Conservation (phyloP, 2,888 invertebrate genomes). For the Drosophila algonquin region DNA sequence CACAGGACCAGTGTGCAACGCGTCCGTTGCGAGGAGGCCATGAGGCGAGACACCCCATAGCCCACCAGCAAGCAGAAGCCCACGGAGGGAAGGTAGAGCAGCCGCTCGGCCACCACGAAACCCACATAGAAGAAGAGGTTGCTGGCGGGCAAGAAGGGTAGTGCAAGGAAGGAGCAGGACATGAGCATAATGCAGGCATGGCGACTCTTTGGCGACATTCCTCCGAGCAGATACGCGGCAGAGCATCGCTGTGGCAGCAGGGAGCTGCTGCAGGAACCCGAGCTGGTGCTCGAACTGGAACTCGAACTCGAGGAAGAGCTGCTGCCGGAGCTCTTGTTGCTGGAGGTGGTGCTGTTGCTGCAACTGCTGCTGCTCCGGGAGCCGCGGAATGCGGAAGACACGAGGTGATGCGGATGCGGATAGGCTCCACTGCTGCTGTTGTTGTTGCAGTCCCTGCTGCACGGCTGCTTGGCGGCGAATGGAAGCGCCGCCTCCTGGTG, state of each 20-base stretch:
- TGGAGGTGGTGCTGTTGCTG: constrained; percentile 79
- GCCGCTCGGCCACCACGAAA: constrained; percentile 98
- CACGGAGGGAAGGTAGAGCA: constrained; percentile 97
- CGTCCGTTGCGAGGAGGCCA: constrained; percentile 66
- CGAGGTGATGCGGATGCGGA: constrained; percentile 66
- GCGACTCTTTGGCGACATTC: constrained; percentile 54
- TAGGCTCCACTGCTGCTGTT: constrained; percentile 18
- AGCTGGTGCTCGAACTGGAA: constrained; percentile 51
- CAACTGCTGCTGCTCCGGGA: constrained; percentile 83
- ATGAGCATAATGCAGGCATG: constrained; percentile 84
- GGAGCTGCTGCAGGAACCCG: constrained; percentile 70
- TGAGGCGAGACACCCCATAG: constrained; percentile 86
- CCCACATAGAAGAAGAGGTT: constrained; percentile 99
- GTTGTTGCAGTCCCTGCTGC: constrained; percentile 61
- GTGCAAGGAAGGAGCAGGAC: constrained; percentile 90
- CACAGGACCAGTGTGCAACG: constrained; percentile 79
- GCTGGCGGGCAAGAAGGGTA: constrained; percentile 97
- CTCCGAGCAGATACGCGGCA: constrained; percentile 49
- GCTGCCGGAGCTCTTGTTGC: constrained; percentile 59
- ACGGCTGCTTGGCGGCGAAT: constrained; percentile 52
- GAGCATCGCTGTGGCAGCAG: constrained; percentile 23
- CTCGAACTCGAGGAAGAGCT: constrained; percentile 82
- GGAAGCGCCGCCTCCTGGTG: constrained; percentile 61
- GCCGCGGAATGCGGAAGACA: constrained; percentile 79
- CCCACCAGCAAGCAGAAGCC: constrained; percentile 96